phyloP scores from a whole-genome alignment of 2,888 invertebrate species.

The Siphlonurus alternatus region DNA sequence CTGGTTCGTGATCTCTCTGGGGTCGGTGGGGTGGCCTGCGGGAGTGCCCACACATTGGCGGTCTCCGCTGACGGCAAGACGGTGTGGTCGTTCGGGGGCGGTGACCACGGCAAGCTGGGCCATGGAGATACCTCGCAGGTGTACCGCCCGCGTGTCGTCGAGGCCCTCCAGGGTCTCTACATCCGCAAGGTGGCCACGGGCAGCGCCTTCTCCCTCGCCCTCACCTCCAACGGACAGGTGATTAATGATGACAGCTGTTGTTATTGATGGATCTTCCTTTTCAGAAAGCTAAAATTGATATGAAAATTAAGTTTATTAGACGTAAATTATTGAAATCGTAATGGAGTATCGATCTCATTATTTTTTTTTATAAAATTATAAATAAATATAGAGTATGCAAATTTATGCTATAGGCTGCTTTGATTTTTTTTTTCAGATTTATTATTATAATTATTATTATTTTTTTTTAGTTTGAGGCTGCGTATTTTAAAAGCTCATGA shows the following conservation, averaged over 20 bases:
- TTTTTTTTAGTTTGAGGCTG: too few relatives aligned
- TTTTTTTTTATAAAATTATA: not conserved
- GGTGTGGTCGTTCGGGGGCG: slow-evolving; percentile 39
- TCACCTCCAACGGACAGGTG: slow-evolving; percentile 33
- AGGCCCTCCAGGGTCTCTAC: slow-evolving; percentile 35
- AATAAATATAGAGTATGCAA: not conserved
- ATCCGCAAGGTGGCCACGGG: slow-evolving; percentile 38
- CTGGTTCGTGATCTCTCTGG: slow-evolving; percentile 35
- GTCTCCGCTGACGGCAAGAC: slow-evolving; percentile 34
- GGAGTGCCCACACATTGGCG: slow-evolving; percentile 35
- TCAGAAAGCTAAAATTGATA: too few relatives aligned
- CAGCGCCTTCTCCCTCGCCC: slow-evolving; percentile 34
- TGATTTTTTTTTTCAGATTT: not conserved
- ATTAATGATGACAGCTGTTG: too few relatives aligned
- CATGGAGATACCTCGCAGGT: slow-evolving; percentile 31
- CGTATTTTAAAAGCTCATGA: too few relatives aligned
- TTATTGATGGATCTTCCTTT: too few relatives aligned
- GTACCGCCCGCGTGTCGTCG: slow-evolving; percentile 39
- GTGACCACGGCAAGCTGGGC: slow-evolving; percentile 37
- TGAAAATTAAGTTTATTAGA: too few relatives aligned
- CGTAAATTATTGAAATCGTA: too few relatives aligned
- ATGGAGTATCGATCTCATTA: too few relatives aligned
- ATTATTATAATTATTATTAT: too few relatives aligned
- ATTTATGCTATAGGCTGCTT: slow-evolving; percentile 2
- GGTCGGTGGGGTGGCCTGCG: slow-evolving; percentile 39